A percentile compares a stretch with the other conserved stretches of the same genome.
Conservation (phyloP, 1,140 invertebrate species). For the fruit fly (Drosophila melanogaster) region DNA sequence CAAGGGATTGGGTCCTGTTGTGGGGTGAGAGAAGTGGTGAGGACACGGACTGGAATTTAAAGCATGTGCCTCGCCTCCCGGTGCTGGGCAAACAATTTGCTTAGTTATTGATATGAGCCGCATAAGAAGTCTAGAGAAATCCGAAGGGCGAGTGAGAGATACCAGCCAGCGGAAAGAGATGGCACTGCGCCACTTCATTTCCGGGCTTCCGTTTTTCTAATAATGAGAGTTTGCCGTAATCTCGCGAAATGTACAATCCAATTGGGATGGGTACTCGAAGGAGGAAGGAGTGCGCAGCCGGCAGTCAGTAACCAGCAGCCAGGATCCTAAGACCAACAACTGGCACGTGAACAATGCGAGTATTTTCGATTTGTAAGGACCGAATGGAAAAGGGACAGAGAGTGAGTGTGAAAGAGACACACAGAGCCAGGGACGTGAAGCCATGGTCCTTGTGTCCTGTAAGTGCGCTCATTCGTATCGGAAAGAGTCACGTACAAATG, state of each 20-base stretch:
- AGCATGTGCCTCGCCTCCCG: conserved; percentile 60
- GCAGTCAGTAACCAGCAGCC: neutral
- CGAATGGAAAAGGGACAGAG: conserved; percentile 8
- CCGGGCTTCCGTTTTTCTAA: conserved; percentile 79
- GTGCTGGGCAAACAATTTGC: conserved; percentile 78
- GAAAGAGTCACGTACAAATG: conserved; percentile 76
- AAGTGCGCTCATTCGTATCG: conserved; percentile 73
- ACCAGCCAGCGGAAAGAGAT: neutral
- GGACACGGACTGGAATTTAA: conserved; percentile 66
- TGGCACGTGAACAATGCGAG: conserved; percentile 76
- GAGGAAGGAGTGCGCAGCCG: neutral
- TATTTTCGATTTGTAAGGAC: conserved; percentile 70
- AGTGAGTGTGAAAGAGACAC: conserved; percentile 9
- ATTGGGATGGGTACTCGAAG: neutral
- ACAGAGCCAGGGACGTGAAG: conserved; percentile 26
- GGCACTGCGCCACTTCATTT: conserved; percentile 71
- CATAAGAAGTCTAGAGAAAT: conserved; percentile 27
- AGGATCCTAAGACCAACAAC: conserved; percentile 8
- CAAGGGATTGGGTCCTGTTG: conserved; percentile 15
- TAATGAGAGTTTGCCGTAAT: conserved; percentile 81
- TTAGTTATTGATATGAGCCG: conserved; percentile 79
- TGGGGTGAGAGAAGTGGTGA: neutral
- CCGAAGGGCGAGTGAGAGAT: neutral
- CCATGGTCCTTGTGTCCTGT: conserved; percentile 72
- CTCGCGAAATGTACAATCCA: conserved; percentile 76